phyloP scores from a whole-genome alignment of 2,888 invertebrate species.

The Drosophila lacicola region DNA sequence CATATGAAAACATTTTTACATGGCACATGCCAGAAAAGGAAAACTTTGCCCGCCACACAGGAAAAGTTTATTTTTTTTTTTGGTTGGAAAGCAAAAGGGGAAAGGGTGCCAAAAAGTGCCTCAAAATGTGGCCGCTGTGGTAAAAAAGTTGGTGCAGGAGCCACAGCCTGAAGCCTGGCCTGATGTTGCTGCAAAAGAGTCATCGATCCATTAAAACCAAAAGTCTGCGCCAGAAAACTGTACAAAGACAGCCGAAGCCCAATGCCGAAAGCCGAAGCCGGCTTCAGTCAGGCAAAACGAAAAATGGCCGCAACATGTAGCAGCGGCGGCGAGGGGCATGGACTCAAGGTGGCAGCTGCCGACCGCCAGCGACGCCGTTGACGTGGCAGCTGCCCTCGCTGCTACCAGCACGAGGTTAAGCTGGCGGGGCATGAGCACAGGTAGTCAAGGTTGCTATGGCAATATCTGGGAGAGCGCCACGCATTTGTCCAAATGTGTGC shows the following conservation, averaged over 20 bases:
- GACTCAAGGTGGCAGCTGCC: constrained; percentile 33
- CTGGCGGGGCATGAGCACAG: constrained; percentile 72
- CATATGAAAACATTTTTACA: constrained; percentile 43
- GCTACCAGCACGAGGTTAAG: constrained; percentile 52
- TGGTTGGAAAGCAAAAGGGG: background rate
- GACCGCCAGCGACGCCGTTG: constrained; percentile 32
- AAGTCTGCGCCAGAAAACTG: constrained; percentile 72
- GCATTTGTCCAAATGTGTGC: constrained; percentile 10
- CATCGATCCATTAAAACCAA: constrained; percentile 82
- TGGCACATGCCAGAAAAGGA: constrained; percentile 53
- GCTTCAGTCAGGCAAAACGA: constrained; percentile 23
- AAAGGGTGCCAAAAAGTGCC: constrained; percentile 33
- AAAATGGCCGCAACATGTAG: constrained; percentile 35
- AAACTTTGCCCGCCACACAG: constrained; percentile 50
- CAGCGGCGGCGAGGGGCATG: constrained; percentile 3
- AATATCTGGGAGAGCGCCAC: constrained; percentile 70
- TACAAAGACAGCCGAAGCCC: constrained; percentile 58
- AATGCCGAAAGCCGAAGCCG: constrained; percentile 31
- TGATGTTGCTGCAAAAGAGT: constrained; percentile 47
- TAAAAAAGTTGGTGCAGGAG: constrained; percentile 31
- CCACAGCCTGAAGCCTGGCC: constrained; percentile 28
- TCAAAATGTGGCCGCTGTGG: constrained; percentile 41
- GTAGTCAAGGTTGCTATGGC: constrained; percentile 80
- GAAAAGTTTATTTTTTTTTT: constrained; percentile 29
- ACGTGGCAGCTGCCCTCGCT: constrained; percentile 32